These are phyloP conservation scores for Chitala chitala DNA, from an alignment of 2,113 vertebrate genomes.

Conservation along the genomic window DNA sequence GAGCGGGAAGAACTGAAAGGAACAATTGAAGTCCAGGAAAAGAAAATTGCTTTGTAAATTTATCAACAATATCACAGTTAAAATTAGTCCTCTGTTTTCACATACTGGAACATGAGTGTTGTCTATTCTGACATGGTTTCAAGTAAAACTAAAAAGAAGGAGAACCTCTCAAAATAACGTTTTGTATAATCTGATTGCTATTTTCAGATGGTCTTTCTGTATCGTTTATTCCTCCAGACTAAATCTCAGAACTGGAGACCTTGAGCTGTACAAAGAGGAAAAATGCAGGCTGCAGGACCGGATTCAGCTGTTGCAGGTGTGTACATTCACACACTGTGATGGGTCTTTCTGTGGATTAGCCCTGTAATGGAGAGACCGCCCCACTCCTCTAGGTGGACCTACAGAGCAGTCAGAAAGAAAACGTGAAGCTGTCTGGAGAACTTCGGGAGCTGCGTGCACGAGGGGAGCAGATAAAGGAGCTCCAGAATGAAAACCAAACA, in stretches of 20 bases:
- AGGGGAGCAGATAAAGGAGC: constrained; percentile 20
- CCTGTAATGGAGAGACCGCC: no score
- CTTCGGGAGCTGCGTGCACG: constrained; percentile 34
- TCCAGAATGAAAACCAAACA: constrained; percentile 43
- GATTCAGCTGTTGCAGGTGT: constrained; percentile 55
- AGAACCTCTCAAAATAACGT: no score
- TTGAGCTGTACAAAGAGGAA: constrained; percentile 24
- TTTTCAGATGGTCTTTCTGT: not conserved
- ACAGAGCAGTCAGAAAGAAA: constrained; percentile 53
- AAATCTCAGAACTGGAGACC: constrained; percentile 37
- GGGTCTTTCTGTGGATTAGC: not conserved
- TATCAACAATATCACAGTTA: not conserved
- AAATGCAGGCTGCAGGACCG: constrained; percentile 43
- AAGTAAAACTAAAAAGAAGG: no score
- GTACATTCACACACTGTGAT: not conserved
- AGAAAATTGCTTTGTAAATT: constrained; percentile 48
- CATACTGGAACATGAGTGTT: no score
- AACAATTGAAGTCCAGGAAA: constrained; percentile 33
- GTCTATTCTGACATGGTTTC: no score
- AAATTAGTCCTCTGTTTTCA: not conserved
- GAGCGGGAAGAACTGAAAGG: constrained; percentile 39
- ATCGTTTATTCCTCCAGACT: constrained; percentile 39
- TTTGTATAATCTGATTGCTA: no score
- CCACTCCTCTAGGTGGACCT: constrained; percentile 52
- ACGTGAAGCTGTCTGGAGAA: constrained; percentile 41